phyloP scores from a whole-genome alignment of 2,888 invertebrate genomes.

The Pollenia angustigena region DNA sequence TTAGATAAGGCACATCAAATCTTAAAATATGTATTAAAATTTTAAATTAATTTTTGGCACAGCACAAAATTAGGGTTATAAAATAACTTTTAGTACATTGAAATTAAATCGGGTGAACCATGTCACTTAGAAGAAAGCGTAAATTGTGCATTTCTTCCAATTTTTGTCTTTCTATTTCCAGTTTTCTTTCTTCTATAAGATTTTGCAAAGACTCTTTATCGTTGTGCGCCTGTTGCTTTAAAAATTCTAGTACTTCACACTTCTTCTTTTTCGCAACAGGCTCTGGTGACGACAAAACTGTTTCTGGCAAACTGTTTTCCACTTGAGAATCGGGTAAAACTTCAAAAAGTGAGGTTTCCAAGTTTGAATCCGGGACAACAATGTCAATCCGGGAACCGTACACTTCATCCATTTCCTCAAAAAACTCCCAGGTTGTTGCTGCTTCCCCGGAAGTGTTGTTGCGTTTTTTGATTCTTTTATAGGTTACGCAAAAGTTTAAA shows the following conservation, averaged over 20 bases:
- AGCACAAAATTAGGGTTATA: no score
- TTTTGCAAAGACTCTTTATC: not conserved
- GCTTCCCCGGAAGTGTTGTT: constrained; percentile 31
- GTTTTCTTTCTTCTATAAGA: not conserved
- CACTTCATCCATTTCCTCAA: constrained; percentile 30
- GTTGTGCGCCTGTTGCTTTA: no score
- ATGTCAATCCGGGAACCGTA: constrained; percentile 32
- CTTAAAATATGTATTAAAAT: no score
- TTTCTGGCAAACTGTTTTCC: not conserved
- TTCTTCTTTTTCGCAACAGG: constrained; percentile 12
- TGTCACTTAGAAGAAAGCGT: no score
- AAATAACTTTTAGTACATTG: no score
- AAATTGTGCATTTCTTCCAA: not conserved
- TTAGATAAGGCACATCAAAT: no score
- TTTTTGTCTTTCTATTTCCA: constrained; percentile 14
- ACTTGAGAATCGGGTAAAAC: not conserved
- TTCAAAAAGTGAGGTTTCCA: constrained; percentile 11
- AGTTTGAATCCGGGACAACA: constrained; percentile 18
- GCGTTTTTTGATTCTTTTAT: constrained; percentile 20
- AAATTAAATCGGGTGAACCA: constrained; percentile 43
- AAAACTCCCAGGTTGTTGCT: constrained; percentile 21
- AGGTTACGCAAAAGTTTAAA: constrained; percentile 26
- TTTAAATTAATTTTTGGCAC: no score
- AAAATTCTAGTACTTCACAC: not conserved
- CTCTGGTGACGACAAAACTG: not conserved